A percentile compares a stretch with the other conserved stretches of the same genome.
phyloP scores from a whole-genome alignment of 2,113 vertebrate species.

The Calypte anna region DNA sequence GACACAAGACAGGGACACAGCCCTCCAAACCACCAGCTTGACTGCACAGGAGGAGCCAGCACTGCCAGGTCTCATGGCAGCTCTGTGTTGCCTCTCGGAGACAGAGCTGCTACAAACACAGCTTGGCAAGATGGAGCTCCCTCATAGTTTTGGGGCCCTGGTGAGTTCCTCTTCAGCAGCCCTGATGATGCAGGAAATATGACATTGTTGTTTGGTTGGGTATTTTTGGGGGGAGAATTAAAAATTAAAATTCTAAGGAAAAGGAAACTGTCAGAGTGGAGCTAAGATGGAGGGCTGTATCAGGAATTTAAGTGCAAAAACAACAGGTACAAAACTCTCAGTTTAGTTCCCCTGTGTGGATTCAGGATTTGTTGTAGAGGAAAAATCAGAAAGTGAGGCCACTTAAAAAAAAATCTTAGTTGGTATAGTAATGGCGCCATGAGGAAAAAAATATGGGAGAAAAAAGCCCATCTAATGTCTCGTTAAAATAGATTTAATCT shows the following conservation, averaged over 20 bases:
- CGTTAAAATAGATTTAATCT: conserved; percentile 60
- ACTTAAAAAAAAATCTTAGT: not conserved
- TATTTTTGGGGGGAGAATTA: fast-evolving
- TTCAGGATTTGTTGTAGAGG: not conserved
- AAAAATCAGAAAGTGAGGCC: conserved; percentile 15
- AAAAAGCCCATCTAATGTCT: conserved; percentile 42
- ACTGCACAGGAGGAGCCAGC: fast-evolving
- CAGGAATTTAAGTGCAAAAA: not conserved
- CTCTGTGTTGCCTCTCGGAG: not conserved
- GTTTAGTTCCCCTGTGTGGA: not conserved
- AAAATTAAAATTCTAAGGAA: not conserved
- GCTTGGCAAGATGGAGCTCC: not conserved
- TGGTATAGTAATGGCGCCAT: not conserved
- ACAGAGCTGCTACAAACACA: not conserved
- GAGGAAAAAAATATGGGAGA: conserved; percentile 13
- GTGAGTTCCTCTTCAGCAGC: not conserved
- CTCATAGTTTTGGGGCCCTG: not conserved
- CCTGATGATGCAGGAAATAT: not conserved
- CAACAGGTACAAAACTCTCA: not conserved
- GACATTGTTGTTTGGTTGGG: not conserved
- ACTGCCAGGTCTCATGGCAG: not conserved
- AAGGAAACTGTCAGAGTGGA: not conserved
- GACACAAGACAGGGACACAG: not conserved
- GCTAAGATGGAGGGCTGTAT: not conserved
- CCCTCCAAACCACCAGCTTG: not conserved